Evolutionary conservation across 2,888 invertebrate species (phyloP).

Genomic region (Listrodromus nycthemerus): DNA sequence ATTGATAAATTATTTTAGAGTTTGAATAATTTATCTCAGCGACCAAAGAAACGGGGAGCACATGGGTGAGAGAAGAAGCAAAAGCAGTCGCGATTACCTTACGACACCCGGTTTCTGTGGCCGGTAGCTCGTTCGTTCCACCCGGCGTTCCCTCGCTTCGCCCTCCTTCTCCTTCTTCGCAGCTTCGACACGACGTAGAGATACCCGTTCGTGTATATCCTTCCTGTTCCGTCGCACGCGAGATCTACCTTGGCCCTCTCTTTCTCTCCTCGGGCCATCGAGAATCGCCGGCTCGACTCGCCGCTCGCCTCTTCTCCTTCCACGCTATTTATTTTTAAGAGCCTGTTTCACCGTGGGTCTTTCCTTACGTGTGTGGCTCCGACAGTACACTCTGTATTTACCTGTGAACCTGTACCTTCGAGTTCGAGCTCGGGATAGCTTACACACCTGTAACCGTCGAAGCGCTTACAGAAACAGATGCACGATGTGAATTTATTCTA

Average conservation of each 20-base stretch:
- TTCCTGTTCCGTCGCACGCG: not conserved
- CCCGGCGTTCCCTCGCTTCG: conserved; percentile 44
- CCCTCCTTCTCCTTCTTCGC: conserved; percentile 34
- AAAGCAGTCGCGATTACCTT: conserved; percentile 73
- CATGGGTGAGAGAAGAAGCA: conserved; percentile 58
- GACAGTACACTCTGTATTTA: conserved; percentile 1
- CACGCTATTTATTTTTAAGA: conserved; percentile 40
- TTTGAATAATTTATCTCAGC: not conserved
- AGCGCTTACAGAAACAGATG: conserved; percentile 8
- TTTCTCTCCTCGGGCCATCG: conserved; percentile 19
- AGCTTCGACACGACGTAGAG: conserved; percentile 2
- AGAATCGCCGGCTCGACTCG: conserved; percentile 39
- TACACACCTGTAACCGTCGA: conserved; percentile 15
- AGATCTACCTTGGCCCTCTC: conserved; percentile 16
- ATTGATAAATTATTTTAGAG: not conserved
- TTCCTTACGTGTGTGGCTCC: not conserved
- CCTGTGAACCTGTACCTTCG: conserved; percentile 1
- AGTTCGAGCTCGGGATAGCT: not conserved
- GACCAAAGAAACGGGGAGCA: conserved; percentile 27
- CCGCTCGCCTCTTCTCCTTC: conserved; percentile 54
- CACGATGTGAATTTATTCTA: conserved; percentile 21
- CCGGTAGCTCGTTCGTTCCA: conserved; percentile 65
- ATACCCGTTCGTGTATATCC: conserved; percentile 10
- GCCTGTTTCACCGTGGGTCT: conserved; percentile 6
- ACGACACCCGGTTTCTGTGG: conserved; percentile 71